Base-by-base conservation (phyloP, 1,140 invertebrate genomes). In the Rhopalosiphum padi region DNA sequence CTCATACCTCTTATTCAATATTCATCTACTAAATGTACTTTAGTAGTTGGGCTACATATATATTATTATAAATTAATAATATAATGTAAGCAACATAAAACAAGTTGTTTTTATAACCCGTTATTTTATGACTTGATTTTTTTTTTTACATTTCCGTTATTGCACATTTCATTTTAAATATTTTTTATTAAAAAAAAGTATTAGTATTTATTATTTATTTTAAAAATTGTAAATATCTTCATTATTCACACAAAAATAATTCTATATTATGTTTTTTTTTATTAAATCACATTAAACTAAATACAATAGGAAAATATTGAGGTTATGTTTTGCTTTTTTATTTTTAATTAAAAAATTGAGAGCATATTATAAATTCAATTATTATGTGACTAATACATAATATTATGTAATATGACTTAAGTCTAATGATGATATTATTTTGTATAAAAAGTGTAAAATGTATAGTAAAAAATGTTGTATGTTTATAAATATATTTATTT, bases 401-500 rank as follows among this genome's bases (percentile, higher is more conserved):
- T 60, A 60, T 30, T 30, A 60, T 60, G 8, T 83, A 83, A 37
- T 89, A 37, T 90, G 46, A 90, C 35, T 68, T 23, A 90, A n/a
- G 37, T n/a, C 21, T 90, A 90, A 60, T 53, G 25, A 37, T 53
- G 11, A 89, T 53, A 53, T 60, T 21, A 90, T 90, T 3, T 46
- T 89, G 25, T 60, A 41, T 23, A 90, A 90, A 90, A 90, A 90
- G 23, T 90, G 86, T 60, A n/a, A 43, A 68, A 90, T 43, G n/a
- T 53, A 23, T 55, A 35, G 41, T 25, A 90, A 55, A 89, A 60
- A 60, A 90, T 15, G 8, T 53, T 53, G 21, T 90, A 25, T 90
- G 25, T 90, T 90, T 68, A 90, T 90, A 90, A 90, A 90, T 68
- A 60, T 90, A 90, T n/a, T 60, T 90, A 37, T 90, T 90, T 53